Conservation (phyloP, 1,140 invertebrate species). For the Melitaea cinxia region DNA sequence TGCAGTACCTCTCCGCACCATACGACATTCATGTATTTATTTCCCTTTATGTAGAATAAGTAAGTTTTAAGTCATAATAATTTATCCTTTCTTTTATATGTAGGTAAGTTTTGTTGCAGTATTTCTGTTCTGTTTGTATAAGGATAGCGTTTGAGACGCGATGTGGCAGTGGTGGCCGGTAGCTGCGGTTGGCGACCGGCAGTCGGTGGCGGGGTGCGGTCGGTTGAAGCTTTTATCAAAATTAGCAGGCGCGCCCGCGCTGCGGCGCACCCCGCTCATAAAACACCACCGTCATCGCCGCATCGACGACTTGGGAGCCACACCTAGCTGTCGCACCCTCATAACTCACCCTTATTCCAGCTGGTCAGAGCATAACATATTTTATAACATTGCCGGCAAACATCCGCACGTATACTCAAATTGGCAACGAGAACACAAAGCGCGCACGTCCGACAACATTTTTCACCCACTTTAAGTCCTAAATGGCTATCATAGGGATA, state of each 20-base stretch:
- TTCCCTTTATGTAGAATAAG: no score
- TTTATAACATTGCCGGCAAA: constrained; percentile 18
- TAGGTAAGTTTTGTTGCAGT: no score
- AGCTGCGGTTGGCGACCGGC: constrained; percentile 23
- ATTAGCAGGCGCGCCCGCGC: constrained; percentile 75
- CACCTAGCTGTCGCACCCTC: constrained; percentile 69
- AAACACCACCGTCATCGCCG: constrained; percentile 70
- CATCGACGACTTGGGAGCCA: constrained; percentile 61
- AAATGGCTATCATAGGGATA: constrained; percentile 45
- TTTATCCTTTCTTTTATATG: no score
- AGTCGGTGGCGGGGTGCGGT: constrained; percentile 57
- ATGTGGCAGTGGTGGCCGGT: neutral
- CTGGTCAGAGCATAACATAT: constrained; percentile 25
- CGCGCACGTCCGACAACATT: constrained; percentile 36
- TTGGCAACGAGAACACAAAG: constrained; percentile 33
- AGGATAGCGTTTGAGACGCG: neutral
- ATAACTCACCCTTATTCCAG: constrained; percentile 48
- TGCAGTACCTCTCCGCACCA: no score
- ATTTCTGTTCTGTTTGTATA: no score
- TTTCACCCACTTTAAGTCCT: constrained; percentile 44
- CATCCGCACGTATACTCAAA: constrained; percentile 32
- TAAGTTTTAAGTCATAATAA: no score
- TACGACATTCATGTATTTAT: no score
- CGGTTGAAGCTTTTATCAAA: constrained; percentile 78
- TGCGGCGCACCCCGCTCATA: constrained; percentile 72